Evolutionary conservation across 2,888 invertebrate genomes (phyloP).

Genomic region (Eupeodes latifasciatus): DNA sequence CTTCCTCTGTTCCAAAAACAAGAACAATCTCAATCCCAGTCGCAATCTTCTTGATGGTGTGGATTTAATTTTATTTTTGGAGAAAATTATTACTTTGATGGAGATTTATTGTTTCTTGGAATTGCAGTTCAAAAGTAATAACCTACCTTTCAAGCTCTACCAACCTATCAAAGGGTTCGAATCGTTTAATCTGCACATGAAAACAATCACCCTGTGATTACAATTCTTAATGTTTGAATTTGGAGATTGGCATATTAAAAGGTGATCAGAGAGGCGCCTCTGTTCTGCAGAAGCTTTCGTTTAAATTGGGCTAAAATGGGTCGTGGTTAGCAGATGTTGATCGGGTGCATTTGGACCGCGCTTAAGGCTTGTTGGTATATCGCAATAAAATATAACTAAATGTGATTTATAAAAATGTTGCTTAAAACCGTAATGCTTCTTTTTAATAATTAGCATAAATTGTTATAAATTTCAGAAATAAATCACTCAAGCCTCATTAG

Average conservation of each 20-base stretch:
- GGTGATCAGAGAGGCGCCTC: conserved; percentile 60
- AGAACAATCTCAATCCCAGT: not conserved
- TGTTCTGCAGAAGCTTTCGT: conserved; percentile 54
- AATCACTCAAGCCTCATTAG: too few relatives aligned
- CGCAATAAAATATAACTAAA: not conserved
- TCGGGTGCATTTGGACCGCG: not conserved
- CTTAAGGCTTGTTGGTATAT: not conserved
- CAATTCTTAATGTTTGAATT: conserved; percentile 20
- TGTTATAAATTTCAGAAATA: too few relatives aligned
- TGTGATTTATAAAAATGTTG: not conserved
- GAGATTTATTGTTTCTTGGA: conserved; percentile 75
- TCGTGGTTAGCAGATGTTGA: not conserved
- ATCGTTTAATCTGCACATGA: conserved; percentile 23
- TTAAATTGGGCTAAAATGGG: conserved; percentile 25
- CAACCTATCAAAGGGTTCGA: conserved; percentile 16
- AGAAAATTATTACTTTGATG: conserved; percentile 69
- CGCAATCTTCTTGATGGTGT: conserved; percentile 21
- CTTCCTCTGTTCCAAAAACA: not conserved
- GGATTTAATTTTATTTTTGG: conserved; percentile 46
- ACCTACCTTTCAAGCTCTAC: not conserved
- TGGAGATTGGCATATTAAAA: conserved; percentile 42
- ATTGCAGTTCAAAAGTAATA: conserved; percentile 50
- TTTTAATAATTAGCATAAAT: too few relatives aligned
- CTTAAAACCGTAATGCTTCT: too few relatives aligned
- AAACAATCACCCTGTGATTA: conserved; percentile 41